A percentile compares a stretch with the other conserved stretches of the same genome.
Conservation (phyloP, 2,113 vertebrate genomes). For the Sylvilagus bachmani region DNA sequence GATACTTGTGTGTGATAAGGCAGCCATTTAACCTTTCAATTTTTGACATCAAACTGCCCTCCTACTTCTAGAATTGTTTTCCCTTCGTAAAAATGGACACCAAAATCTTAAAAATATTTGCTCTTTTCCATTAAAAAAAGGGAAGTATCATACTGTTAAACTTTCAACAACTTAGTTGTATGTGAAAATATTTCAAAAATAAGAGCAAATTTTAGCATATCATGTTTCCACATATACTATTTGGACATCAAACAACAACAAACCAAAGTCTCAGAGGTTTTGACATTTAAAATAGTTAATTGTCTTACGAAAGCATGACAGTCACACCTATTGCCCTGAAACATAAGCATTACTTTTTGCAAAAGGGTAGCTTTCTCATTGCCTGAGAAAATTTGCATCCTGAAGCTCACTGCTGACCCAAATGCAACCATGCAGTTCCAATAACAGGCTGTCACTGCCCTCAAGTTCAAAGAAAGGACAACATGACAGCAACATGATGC, state of each 20-base stretch:
- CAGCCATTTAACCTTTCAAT: slow-evolving; percentile 69
- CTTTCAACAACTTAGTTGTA: background rate
- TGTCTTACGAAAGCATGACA: background rate
- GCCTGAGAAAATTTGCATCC: slow-evolving; percentile 46
- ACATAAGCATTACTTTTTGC: background rate
- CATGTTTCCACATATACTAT: background rate
- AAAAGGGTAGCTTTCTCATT: slow-evolving; percentile 45
- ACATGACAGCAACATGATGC: background rate
- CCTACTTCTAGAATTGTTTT: slow-evolving; percentile 47
- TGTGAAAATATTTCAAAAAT: slow-evolving; percentile 25
- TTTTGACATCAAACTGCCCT: slow-evolving; percentile 51
- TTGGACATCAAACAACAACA: slow-evolving; percentile 34
- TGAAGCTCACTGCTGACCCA: slow-evolving; percentile 17
- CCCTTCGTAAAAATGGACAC: slow-evolving; percentile 45
- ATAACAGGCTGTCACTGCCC: slow-evolving; percentile 38
- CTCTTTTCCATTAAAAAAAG: background rate
- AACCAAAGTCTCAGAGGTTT: background rate
- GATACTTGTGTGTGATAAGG: slow-evolving; percentile 62
- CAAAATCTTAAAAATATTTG: slow-evolving; percentile 61
- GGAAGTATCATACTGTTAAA: slow-evolving; percentile 24
- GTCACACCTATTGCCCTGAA: background rate
- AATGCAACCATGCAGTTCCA: slow-evolving; percentile 45
- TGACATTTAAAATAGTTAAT: background rate
- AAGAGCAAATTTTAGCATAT: background rate
- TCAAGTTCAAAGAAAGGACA: slow-evolving; percentile 76